phyloP scores from a whole-genome alignment of 2,888 invertebrate species.

The Nephrotoma appendiculata region DNA sequence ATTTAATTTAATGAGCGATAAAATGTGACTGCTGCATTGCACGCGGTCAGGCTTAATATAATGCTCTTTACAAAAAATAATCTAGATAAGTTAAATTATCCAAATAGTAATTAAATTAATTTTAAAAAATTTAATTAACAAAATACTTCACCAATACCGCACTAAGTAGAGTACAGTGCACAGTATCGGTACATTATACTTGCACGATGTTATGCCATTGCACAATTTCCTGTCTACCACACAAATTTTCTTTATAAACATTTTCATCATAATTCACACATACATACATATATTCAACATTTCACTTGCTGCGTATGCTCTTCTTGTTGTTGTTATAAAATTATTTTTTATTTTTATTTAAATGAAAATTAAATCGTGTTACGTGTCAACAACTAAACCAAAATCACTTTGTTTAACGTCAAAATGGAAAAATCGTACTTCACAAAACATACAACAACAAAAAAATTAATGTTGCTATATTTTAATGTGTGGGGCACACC shows the following conservation, averaged over 20 bases:
- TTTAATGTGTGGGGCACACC: neutral
- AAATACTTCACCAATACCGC: neutral
- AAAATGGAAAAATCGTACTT: neutral
- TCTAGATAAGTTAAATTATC: conserved; percentile 10
- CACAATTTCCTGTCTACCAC: neutral
- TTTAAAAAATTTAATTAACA: neutral
- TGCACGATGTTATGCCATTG: neutral
- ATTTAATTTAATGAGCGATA: neutral
- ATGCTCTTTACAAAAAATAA: neutral
- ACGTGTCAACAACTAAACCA: neutral
- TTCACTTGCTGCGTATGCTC: neutral
- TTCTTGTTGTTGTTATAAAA: neutral
- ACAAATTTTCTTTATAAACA: neutral
- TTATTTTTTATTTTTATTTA: neutral
- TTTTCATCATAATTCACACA: neutral
- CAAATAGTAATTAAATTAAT: neutral
- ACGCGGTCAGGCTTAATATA: neutral
- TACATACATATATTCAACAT: neutral
- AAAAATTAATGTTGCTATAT: neutral
- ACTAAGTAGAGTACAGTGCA: neutral
- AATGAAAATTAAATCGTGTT: neutral
- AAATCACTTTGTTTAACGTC: neutral
- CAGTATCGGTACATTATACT: neutral
- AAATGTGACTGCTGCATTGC: neutral
- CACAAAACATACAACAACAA: neutral